These are phyloP conservation scores for Cotesia glomerata DNA, from an alignment of 1,140 invertebrate species.

Conservation along the genomic window DNA sequence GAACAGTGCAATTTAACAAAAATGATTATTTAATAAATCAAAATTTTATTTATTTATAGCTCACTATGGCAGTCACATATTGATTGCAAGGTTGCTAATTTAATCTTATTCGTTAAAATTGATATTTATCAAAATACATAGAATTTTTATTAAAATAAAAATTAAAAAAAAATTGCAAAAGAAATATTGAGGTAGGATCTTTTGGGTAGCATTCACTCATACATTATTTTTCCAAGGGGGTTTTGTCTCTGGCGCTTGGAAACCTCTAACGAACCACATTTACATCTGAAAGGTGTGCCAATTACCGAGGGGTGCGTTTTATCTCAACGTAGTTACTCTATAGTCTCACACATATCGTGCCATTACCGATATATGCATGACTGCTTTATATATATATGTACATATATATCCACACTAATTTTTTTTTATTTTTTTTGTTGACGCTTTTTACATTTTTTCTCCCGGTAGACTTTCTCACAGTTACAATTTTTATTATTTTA, in stretches of 20 bases:
- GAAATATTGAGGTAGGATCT: not conserved
- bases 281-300: constrained; percentile 57
- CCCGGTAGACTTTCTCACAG: no score
- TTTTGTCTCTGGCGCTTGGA: constrained; percentile 27
- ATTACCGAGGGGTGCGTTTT: constrained; percentile 50
- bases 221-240: constrained; percentile 32
- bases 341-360: constrained; percentile 2
- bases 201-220: constrained; percentile 27
- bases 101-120: no score
- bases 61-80: no score
- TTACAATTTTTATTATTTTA: no score
- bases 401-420: not conserved
- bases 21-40: no score
- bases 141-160: no score
- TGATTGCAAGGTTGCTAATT: no score
- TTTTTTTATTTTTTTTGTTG: not conserved
- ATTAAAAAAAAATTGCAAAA: no score
- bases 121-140: no score
- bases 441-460: no score
- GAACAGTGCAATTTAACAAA: no score
- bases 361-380: not conserved
- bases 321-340: constrained; percentile 45
- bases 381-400: not conserved
- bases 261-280: constrained; percentile 55
- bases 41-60: no score